Base-by-base conservation (phyloP, 2,888 invertebrate genomes). In the Eristalis pertinax region DNA sequence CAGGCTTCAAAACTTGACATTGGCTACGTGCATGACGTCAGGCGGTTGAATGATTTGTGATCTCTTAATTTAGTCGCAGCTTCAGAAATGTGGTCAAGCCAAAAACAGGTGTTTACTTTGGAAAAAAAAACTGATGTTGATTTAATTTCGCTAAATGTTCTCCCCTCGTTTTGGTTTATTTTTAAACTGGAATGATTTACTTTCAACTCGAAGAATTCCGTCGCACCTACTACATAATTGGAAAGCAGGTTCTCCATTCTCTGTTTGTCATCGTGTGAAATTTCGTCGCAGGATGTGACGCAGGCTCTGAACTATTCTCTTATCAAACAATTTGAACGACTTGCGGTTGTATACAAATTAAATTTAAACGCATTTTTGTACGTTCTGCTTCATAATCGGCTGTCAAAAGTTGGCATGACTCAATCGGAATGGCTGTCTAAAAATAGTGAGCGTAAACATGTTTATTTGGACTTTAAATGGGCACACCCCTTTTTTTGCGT, bases 11-110 rank as follows among this genome's bases (percentile, higher is more conserved):
- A n/a, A 63, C 10, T 32, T 32, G 41, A 60, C 67, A 73, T 29
- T 62, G 80, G 24, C 56, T 81, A 81, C 80, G 80, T 81, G 74
- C 74, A 35, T 81, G 56, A 64, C 74, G 81, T 81, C 80, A 80
- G 41, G 56, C 22, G 29, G 8, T 32, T 38, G 63, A 11, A 73
- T 24, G 64, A 32, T 63, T 5, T 32, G 15, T 19, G 13, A n/a
- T 41, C 26, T 58, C 29, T 43, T 70, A 26, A 22, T 35, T 56
- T 22, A n/a, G 19, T n/a, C 19, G 50, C 19, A 43, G 60, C 32
- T 15, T 65, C 35, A 22, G 64, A 58, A 64, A 26, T 56, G 2
- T 15, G 32, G 10, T 60, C 29, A 24, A 56, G 63, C 73, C 7
- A 26, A 35, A 65, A 76, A 72, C 82, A 77, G 62, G 82, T 83